Conservation (phyloP, 2,888 invertebrate species). For the Pristionchus entomophagus region DNA sequence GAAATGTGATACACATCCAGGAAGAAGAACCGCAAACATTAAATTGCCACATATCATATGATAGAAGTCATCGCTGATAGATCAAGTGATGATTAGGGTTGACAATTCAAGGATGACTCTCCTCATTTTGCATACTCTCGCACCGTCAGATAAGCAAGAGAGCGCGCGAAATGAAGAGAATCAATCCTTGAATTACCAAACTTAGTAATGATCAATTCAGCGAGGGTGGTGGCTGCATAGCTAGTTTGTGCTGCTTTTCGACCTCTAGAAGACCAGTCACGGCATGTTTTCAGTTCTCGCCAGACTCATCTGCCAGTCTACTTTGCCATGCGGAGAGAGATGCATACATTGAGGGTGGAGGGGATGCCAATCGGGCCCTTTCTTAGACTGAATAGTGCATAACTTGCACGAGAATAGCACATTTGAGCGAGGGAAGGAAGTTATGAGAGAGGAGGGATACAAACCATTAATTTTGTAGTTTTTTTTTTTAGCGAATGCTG, state of each 20-base stretch:
- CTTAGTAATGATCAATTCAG: background rate
- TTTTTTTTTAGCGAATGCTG: too few species aligned
- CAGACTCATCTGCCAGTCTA: slow-evolving; percentile 22
- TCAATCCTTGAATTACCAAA: too few species aligned
- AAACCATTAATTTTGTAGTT: too few species aligned
- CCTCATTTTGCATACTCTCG: too few species aligned
- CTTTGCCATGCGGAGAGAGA: background rate
- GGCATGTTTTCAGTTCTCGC: slow-evolving; percentile 3
- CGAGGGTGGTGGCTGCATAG: too few species aligned
- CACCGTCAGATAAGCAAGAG: too few species aligned
- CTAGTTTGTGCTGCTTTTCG: too few species aligned
- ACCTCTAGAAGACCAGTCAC: background rate
- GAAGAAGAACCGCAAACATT: background rate
- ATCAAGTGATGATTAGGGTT: background rate
- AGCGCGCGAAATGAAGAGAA: background rate
- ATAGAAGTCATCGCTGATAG: background rate
- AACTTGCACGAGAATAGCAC: too few species aligned
- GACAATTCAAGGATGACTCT: too few species aligned
- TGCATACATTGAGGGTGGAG: background rate
- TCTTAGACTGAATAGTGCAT: too few species aligned
- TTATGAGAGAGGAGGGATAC: too few species aligned
- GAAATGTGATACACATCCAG: slow-evolving; percentile 23
- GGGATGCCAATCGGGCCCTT: background rate
- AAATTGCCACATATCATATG: background rate
- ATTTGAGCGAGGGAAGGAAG: too few species aligned